These are phyloP conservation scores for Bombus waltoni DNA, from an alignment of 1,140 invertebrate genomes.

Conservation along the genomic window DNA sequence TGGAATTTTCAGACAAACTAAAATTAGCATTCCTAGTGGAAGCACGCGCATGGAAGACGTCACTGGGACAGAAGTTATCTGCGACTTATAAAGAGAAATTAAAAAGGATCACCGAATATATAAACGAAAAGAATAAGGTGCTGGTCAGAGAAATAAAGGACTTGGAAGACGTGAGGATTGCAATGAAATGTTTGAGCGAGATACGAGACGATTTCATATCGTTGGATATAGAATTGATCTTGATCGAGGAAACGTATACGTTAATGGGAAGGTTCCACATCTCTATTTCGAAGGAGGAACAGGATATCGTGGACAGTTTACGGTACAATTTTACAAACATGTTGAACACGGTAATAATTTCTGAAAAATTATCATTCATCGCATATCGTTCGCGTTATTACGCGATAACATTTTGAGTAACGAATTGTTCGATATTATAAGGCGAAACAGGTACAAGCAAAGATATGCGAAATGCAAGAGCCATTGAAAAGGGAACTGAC, in stretches of 20 bases:
- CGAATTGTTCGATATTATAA: constrained; percentile 71
- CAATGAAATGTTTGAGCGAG: constrained; percentile 89
- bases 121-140: constrained; percentile 86
- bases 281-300: constrained; percentile 89
- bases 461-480: constrained; percentile 90
- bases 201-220: constrained; percentile 89
- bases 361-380: background rate
- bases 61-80: constrained; percentile 85
- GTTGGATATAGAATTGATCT: constrained; percentile 88
- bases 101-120: constrained; percentile 86
- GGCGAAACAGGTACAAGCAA: constrained; percentile 88
- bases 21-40: constrained; percentile 88
- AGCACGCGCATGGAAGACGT: constrained; percentile 88
- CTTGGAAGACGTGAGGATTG: constrained; percentile 88
- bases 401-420: background rate
- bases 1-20: constrained; percentile 84
- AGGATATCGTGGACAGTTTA: constrained; percentile 90
- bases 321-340: constrained; percentile 90
- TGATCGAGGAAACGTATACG: constrained; percentile 91
- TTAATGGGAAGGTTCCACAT: constrained; percentile 89
- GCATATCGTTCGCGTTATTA: background rate
- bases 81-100: constrained; percentile 86
- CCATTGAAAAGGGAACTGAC: constrained; percentile 88
- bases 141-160: constrained; percentile 87
- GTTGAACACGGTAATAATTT: constrained; percentile 85